phyloP scores from a whole-genome alignment of 2,797 vertebrate species.

The Acipenser transmontanus region DNA sequence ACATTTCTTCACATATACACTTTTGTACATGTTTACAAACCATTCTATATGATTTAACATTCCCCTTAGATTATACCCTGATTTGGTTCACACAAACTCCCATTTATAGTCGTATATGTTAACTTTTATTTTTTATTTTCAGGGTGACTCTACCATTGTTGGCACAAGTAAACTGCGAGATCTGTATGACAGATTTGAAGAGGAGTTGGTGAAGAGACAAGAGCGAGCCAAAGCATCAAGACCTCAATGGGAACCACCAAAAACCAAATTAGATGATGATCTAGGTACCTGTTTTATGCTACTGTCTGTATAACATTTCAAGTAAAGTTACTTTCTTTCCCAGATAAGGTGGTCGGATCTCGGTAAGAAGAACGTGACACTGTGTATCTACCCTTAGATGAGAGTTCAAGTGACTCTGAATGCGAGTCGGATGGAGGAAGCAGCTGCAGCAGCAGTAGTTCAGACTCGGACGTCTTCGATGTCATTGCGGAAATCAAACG shows the following conservation, averaged over 20 bases:
- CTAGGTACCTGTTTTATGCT: conserved; percentile 54
- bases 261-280: conserved; percentile 90
- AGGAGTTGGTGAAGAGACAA: conserved; percentile 81
- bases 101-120: neutral
- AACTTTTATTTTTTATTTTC: conserved; percentile 7
- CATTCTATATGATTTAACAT: no score
- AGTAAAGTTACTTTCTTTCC: neutral
- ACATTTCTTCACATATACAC: neutral
- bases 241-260: conserved; percentile 90
- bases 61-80: no score
- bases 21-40: no score
- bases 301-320: neutral
- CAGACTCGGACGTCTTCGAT: conserved; percentile 90
- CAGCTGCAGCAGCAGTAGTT: conserved; percentile 85
- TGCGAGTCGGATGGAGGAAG: conserved; percentile 82
- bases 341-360: neutral
- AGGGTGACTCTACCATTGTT: conserved; percentile 95
- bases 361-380: neutral
- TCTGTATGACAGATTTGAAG: conserved; percentile 84
- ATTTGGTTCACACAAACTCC: no score
- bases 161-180: conserved; percentile 86
- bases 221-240: conserved; percentile 76
- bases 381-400: conserved; percentile 32
- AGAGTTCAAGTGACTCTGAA: conserved; percentile 87
- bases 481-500: conserved; percentile 97